Conservation (phyloP, 2,113 vertebrate species). For the Cranoglanis bouderius region DNA sequence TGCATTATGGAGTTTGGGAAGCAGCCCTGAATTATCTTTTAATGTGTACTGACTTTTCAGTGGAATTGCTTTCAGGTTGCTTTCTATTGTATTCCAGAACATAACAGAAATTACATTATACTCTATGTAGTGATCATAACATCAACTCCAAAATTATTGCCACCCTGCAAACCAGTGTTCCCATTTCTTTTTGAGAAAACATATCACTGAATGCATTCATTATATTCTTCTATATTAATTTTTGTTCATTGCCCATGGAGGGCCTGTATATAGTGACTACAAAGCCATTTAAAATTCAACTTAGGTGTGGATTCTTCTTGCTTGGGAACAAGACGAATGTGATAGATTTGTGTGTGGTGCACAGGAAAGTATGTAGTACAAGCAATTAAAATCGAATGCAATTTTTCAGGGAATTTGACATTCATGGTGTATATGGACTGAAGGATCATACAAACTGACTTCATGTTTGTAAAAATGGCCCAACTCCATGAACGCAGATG, state of each 20-base stretch:
- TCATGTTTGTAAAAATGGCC: neutral
- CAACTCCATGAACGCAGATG: neutral
- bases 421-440: neutral
- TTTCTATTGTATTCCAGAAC: neutral
- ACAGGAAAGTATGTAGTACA: neutral
- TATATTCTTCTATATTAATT: neutral
- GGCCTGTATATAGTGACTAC: neutral
- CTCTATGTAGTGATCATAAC: too few relatives aligned
- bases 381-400: neutral
- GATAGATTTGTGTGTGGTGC: neutral
- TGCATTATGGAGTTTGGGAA: neutral
- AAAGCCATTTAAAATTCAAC: neutral
- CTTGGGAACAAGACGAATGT: neutral
- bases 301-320: neutral
- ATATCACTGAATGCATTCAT: neutral
- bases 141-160: too few relatives aligned
- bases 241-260: neutral
- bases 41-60: neutral
- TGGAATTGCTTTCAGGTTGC: neutral
- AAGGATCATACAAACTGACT: neutral
- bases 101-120: neutral
- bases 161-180: too few relatives aligned
- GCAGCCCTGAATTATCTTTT: neutral
- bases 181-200: neutral
- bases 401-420: neutral